Percentiles rank a stretch among this genome's conserved stretches.
Conservation (phyloP, 1,140 invertebrate species). For the Pseudomyrmex concolor region DNA sequence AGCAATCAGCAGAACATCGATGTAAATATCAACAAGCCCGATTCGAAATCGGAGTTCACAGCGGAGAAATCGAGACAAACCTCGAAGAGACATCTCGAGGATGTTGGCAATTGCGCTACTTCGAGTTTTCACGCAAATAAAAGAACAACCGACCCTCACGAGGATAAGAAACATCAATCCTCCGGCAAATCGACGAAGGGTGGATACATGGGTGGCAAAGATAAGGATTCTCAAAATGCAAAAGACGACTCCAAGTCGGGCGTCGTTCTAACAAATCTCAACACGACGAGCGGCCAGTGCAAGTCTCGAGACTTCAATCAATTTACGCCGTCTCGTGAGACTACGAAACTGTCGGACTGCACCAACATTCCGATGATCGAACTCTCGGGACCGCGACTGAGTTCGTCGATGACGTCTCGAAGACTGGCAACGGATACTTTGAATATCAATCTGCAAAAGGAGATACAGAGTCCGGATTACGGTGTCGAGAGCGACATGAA, state of each 20-base stretch:
- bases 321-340: constrained; percentile 65
- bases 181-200: constrained; percentile 30
- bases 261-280: constrained; percentile 54
- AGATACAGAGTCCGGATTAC: constrained; percentile 78
- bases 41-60: not conserved
- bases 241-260: constrained; percentile 62
- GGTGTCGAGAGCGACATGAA: constrained; percentile 77
- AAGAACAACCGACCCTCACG: constrained; percentile 21
- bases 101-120: not conserved
- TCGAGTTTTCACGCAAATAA: constrained; percentile 12
- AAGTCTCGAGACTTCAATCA: constrained; percentile 76
- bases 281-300: constrained; percentile 67
- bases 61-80: constrained; percentile 20
- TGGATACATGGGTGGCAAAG: constrained; percentile 5
- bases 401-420: constrained; percentile 77
- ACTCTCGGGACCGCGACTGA: constrained; percentile 73
- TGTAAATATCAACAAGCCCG: constrained; percentile 20
- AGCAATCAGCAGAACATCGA: constrained; percentile 32
- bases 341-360: constrained; percentile 48
- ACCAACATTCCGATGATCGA: constrained; percentile 79
- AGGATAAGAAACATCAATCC: constrained; percentile 46
- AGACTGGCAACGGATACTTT: constrained; percentile 63
- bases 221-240: constrained; percentile 23
- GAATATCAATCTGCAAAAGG: constrained; percentile 73
- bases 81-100: constrained; percentile 32